phyloP scores from a whole-genome alignment of 1,140 invertebrate species.

The Tetragnatha versicolor region DNA sequence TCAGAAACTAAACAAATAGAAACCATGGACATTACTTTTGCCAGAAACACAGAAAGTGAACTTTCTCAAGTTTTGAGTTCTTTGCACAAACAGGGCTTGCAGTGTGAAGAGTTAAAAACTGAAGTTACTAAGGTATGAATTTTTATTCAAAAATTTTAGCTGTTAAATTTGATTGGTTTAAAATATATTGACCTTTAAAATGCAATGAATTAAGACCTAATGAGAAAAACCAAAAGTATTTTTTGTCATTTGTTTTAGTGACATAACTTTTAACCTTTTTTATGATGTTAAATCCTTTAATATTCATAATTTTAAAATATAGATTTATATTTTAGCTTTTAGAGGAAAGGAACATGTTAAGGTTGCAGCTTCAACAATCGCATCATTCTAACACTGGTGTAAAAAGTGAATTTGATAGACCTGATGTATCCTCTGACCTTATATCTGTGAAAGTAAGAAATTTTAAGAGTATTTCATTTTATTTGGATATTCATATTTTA shows the following conservation, averaged over 20 bases:
- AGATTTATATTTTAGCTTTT: conserved; percentile 68
- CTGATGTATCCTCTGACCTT: background rate
- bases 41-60: conserved; percentile 66
- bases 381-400: background rate
- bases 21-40: background rate
- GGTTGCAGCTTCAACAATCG: conserved; percentile 74
- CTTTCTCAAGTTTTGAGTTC: conserved; percentile 83
- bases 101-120: conserved; percentile 86
- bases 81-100: conserved; percentile 84
- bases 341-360: conserved; percentile 83
- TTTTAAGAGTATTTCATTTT: too few relatives aligned
- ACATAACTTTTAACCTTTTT: background rate
- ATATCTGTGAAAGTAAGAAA: conserved; percentile 24
- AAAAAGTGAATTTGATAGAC: background rate
- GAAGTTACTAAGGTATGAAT: conserved; percentile 75
- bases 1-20: too few relatives aligned
- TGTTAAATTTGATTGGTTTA: background rate
- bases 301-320: too few relatives aligned
- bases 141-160: conserved; percentile 10
- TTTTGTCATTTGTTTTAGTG: background rate
- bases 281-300: background rate
- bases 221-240: too few relatives aligned
- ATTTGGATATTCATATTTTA: too few relatives aligned
- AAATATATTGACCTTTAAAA: background rate
- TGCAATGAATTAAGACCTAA: background rate